Percentiles rank a stretch among this genome's conserved stretches.
These are phyloP conservation scores for Oophaga sylvatica DNA, from an alignment of 2,797 vertebrate genomes.

Conservation along the genomic window DNA sequence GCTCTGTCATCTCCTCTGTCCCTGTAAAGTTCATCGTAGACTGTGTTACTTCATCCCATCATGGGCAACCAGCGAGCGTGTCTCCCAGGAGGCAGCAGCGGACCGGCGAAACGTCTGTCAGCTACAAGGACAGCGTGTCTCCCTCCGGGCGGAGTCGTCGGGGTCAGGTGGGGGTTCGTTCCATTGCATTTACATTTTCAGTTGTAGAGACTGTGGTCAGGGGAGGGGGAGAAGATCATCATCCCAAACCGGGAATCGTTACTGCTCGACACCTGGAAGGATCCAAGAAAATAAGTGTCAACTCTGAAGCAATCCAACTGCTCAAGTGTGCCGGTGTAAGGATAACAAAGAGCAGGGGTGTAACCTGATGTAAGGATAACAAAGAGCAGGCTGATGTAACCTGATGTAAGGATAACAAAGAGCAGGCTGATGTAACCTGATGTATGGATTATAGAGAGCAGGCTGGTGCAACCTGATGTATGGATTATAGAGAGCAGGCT, in stretches of 20 bases:
- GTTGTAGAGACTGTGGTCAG: not conserved
- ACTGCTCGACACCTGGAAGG: not conserved
- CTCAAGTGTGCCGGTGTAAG: too few species aligned
- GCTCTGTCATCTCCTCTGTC: not conserved
- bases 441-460: too few species aligned
- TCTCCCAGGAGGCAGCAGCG: not conserved
- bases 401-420: too few species aligned
- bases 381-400: too few species aligned
- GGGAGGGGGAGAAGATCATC: not conserved
- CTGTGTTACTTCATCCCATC: not conserved
- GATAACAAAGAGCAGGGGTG: too few species aligned
- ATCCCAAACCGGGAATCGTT: not conserved
- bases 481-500: too few species aligned
- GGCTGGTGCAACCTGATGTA: too few species aligned
- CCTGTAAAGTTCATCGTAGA: not conserved
- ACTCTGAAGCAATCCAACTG: too few species aligned
- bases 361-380: too few species aligned
- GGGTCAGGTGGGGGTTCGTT: not conserved
- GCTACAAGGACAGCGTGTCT: not conserved
- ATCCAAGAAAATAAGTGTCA: not conserved
- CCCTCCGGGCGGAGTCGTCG: not conserved
- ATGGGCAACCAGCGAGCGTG: not conserved
- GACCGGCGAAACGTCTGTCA: not conserved
- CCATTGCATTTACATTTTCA: not conserved
- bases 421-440: too few species aligned